Conservation (phyloP, 2,797 vertebrate species). For the Acanthopagrus latus region DNA sequence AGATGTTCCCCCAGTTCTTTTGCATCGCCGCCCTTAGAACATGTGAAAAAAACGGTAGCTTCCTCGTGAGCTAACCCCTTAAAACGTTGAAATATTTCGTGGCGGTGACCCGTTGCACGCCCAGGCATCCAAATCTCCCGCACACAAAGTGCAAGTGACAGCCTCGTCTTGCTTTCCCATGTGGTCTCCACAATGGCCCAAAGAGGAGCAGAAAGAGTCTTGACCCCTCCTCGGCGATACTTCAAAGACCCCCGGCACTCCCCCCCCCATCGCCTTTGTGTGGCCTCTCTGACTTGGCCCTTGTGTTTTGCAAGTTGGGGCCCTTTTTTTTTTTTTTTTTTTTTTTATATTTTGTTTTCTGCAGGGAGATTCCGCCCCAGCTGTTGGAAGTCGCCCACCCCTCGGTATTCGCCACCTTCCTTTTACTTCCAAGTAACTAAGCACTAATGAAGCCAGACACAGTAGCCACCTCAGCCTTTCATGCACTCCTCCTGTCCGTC, state of each 20-base stretch:
- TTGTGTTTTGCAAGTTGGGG: slow-evolving; percentile 69
- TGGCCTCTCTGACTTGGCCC: slow-evolving; percentile 76
- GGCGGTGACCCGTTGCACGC: slow-evolving; percentile 51
- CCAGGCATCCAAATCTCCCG: slow-evolving; percentile 61
- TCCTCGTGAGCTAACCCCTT: slow-evolving; percentile 36
- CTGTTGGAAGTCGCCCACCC: slow-evolving; percentile 68
- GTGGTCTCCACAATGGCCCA: slow-evolving; percentile 70
- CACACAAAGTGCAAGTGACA: slow-evolving; percentile 77
- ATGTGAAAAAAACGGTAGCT: slow-evolving; percentile 27
- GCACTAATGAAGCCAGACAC: slow-evolving; percentile 67
- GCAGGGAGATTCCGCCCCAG: slow-evolving; percentile 58
- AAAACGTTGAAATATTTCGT: slow-evolving; percentile 62
- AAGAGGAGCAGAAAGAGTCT: slow-evolving; percentile 70
- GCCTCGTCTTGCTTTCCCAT: slow-evolving; percentile 75
- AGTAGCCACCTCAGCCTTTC: slow-evolving; percentile 52
- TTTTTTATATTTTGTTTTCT: slow-evolving; percentile 61
- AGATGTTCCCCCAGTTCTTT: slow-evolving; percentile 49
- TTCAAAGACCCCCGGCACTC: slow-evolving; percentile 77
- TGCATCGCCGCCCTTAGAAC: slow-evolving; percentile 33
- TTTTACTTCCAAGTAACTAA: slow-evolving; percentile 75
- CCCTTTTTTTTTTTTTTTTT: slow-evolving; percentile 57
- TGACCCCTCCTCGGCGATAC: slow-evolving; percentile 73
- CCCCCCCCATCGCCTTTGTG: slow-evolving; percentile 83
- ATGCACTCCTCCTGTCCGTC: slow-evolving; percentile 43
- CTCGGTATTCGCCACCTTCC: slow-evolving; percentile 42